Conservation (phyloP, 2,888 invertebrate genomes). For the Thera obeliscata region DNA sequence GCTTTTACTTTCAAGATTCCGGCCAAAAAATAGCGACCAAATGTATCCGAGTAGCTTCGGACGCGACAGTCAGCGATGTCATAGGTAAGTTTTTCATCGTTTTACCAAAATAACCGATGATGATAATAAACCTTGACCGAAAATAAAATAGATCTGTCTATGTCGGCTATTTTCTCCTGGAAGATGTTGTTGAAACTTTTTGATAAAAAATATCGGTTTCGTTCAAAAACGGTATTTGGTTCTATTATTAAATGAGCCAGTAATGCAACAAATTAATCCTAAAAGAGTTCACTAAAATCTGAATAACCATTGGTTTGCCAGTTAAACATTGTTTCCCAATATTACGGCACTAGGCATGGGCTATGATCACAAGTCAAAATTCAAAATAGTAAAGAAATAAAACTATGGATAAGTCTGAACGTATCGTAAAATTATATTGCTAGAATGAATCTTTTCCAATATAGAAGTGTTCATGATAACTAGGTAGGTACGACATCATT, state of each 20-base stretch:
- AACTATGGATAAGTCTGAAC: not conserved
- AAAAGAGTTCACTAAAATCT: too few species aligned
- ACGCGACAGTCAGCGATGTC: conserved; percentile 97
- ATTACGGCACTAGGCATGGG: too few species aligned
- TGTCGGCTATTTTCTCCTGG: conserved; percentile 13
- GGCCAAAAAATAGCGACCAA: conserved; percentile 99
- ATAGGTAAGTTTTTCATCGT: conserved; percentile 85
- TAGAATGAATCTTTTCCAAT: not conserved
- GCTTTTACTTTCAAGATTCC: conserved; percentile 99
- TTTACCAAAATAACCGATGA: conserved; percentile 17
- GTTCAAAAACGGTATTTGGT: too few species aligned
- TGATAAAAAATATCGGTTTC: not conserved
- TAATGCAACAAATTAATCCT: too few species aligned
- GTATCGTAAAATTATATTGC: not conserved
- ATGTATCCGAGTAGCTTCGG: conserved; percentile 98
- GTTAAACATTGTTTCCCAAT: not conserved
- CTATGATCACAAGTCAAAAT: not conserved
- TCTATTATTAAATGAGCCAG: too few species aligned
- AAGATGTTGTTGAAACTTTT: conserved; percentile 2
- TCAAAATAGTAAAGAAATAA: not conserved
- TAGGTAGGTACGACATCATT: conserved; percentile 15
- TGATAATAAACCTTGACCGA: conserved; percentile 23
- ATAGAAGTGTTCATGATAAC: not conserved
- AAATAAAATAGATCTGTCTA: conserved; percentile 20
- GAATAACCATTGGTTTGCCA: too few species aligned